Evolutionary conservation across 2,888 invertebrate genomes (phyloP).

Genomic region (Acleris sparsana): DNA sequence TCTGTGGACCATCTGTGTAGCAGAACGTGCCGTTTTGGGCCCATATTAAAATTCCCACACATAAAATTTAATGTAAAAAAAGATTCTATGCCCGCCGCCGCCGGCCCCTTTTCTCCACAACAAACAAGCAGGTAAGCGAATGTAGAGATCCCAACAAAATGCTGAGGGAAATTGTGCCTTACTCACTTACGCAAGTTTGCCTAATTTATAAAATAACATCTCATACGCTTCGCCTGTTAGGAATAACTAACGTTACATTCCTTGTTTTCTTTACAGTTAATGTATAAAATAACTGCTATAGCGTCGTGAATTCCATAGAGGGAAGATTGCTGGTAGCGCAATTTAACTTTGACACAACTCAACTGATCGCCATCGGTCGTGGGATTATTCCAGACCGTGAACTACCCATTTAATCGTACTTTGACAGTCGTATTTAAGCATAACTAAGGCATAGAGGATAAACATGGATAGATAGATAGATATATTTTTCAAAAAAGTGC

Average conservation of each 20-base stretch:
- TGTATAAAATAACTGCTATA: conserved; percentile 52
- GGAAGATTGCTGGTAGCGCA: conserved; percentile 44
- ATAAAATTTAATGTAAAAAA: conserved; percentile 78
- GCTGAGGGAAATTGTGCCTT: conserved; percentile 71
- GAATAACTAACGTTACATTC: conserved; percentile 52
- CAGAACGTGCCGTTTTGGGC: conserved; percentile 79
- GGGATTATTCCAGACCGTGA: conserved; percentile 30
- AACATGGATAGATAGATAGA: too few relatives aligned
- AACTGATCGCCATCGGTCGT: conserved; percentile 23
- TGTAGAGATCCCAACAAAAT: conserved; percentile 72
- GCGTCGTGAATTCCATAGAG: conserved; percentile 40
- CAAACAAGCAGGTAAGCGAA: conserved; percentile 83
- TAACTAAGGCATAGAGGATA: too few relatives aligned
- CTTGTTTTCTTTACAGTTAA: conserved; percentile 59
- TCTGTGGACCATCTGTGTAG: conserved; percentile 75
- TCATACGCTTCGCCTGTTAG: conserved; percentile 58
- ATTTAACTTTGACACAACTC: conserved; percentile 50
- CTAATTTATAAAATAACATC: conserved; percentile 56
- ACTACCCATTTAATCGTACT: conserved; percentile 43
- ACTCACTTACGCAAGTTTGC: conserved; percentile 60
- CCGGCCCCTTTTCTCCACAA: conserved; percentile 76
- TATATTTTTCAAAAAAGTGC: too few relatives aligned
- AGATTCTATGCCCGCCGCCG: conserved; percentile 64
- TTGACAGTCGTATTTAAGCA: too few relatives aligned
- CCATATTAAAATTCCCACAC: conserved; percentile 81